Base-by-base conservation (phyloP, 2,113 vertebrate genomes). In the Callorhinus ursinus region DNA sequence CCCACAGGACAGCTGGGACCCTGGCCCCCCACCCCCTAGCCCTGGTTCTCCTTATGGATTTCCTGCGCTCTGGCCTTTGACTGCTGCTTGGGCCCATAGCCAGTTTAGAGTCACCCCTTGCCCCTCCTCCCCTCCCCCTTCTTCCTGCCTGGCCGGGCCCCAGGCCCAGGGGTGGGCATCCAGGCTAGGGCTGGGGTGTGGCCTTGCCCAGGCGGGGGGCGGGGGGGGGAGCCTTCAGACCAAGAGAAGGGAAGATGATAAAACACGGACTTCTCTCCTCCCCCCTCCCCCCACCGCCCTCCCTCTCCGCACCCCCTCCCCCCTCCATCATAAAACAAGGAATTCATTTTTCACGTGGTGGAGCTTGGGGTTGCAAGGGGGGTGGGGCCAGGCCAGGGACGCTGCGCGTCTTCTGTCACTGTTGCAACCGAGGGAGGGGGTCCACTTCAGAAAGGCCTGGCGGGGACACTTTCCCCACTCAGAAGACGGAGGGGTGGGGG, bases 1-100 rank as follows among this genome's bases (percentile, higher is more conserved):
- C 51, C 39, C 7, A 4, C 28, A 10, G 65, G 33, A 61, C 16
- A 22, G 16, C 86, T 16, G 33, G 36, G 90, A 51, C 7, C 24
- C 49, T 77, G 55, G 81, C 82, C 91, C 69, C 71, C 74, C 59
- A 21, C 88, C 96, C 96, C 94, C 77, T n/a, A 39, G 3, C 72
- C 97, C 97, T 95, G 93, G 96, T 96, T 97, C 95, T 98, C 97
- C 97, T 94, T n/a, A 93, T 79, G 98, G 98, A 93, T 97, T 98
- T 98, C 97, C 94, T 97, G 97, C 95, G 15, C 94, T 97, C 97
- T 96, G 98, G 98, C 98, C 98, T 99, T 98, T 97, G 98, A 97
- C 96, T 97, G 98, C 98, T 97, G 97, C 98, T 93, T 97, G 96
- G 98, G 98, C 97, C 81, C 85, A 49, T n/a, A 0, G 95, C 98